These are phyloP conservation scores for Pediacus dermestoides DNA, from an alignment of 2,888 invertebrate species.

Conservation along the genomic window DNA sequence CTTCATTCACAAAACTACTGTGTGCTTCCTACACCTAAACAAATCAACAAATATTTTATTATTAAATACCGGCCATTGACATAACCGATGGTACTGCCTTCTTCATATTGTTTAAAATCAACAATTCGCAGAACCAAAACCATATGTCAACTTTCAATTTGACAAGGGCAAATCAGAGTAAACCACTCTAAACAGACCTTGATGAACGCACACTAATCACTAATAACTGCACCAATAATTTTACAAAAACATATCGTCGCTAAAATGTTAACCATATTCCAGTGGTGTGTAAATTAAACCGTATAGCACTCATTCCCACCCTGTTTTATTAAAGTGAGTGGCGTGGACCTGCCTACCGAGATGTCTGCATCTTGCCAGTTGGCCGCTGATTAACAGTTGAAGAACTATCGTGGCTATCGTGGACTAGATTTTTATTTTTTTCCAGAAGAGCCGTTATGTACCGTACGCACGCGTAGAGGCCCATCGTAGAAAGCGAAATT, in stretches of 20 bases:
- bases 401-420: conserved; percentile 32
- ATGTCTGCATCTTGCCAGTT: conserved; percentile 38
- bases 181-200: conserved; percentile 21
- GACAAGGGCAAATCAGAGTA: conserved; percentile 18
- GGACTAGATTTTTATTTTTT: conserved; percentile 21
- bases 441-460: conserved; percentile 17
- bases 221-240: conserved; percentile 12
- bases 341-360: conserved; percentile 33
- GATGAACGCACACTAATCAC: conserved; percentile 24
- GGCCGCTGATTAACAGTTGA: conserved; percentile 38
- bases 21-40: too few relatives aligned
- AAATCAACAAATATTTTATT: too few relatives aligned
- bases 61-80: too few relatives aligned
- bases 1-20: too few relatives aligned
- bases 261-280: conserved; percentile 3
- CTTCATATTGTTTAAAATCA: too few relatives aligned
- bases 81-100: too few relatives aligned
- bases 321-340: conserved; percentile 38
- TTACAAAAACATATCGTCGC: conserved; percentile 13
- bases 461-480: conserved; percentile 29
- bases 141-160: conserved; percentile 19
- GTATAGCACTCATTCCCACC: conserved; percentile 38
- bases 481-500: background rate
- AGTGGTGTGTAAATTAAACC: conserved; percentile 29
- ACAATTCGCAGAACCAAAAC: too few relatives aligned